Conservation (phyloP, 2,113 vertebrate genomes). For the Calidris pygmaea region DNA sequence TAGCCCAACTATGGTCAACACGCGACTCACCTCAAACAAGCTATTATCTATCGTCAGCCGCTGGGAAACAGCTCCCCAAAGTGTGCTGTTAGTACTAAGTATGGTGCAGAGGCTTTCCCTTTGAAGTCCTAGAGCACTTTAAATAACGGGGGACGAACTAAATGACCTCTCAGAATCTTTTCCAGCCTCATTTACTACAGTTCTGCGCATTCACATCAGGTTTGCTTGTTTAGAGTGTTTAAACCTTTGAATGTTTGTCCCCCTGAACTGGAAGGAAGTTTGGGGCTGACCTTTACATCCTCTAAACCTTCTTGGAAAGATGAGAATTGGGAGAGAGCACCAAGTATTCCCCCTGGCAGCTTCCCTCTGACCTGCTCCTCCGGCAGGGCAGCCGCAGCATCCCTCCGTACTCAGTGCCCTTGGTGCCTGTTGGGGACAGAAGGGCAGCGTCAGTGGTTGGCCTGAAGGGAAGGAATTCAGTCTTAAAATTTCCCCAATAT, state of each 20-base stretch:
- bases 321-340: fast-evolving
- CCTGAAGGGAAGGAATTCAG: background rate
- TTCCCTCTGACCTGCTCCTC: background rate
- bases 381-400: background rate
- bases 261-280: background rate
- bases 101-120: background rate
- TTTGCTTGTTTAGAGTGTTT: background rate
- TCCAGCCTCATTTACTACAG: background rate
- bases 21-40: background rate
- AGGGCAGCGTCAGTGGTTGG: background rate
- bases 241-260: background rate
- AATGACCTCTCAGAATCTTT: background rate
- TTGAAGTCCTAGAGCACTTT: background rate
- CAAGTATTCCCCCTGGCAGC: background rate
- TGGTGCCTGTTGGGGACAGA: background rate
- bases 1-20: background rate
- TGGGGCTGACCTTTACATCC: background rate
- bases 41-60: background rate
- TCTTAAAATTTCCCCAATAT: background rate
- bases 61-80: background rate
- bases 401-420: background rate
- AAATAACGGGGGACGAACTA: background rate
- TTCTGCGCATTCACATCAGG: background rate
- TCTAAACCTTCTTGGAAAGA: background rate
- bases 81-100: background rate